Conservation (phyloP, 2,888 invertebrate genomes). For the Melikaiella ostensackeni region DNA sequence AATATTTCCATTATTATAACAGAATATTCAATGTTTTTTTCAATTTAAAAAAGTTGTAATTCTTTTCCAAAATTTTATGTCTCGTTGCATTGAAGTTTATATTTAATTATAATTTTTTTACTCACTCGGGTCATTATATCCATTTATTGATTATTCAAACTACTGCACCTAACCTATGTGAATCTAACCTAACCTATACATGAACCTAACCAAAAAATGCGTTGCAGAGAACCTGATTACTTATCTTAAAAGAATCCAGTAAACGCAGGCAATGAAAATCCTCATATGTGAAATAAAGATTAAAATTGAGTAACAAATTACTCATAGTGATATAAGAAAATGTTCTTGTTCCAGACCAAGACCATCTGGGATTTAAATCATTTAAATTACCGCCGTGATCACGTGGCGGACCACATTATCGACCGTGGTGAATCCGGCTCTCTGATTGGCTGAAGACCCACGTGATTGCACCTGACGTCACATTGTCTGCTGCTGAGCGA, state of each 20-base stretch:
- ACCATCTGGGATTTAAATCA: constrained; percentile 47
- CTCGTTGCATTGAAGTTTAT: too few species aligned
- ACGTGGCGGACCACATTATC: constrained; percentile 56
- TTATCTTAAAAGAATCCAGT: neutral
- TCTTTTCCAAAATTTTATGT: too few species aligned
- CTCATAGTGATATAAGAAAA: neutral
- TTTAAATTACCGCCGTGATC: constrained; percentile 58
- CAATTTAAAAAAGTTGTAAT: too few species aligned
- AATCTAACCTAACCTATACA: neutral
- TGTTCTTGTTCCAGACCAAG: constrained; percentile 54
- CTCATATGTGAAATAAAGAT: neutral
- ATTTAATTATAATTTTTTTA: too few species aligned
- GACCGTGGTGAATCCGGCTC: constrained; percentile 49
- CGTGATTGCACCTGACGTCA: constrained; percentile 60
- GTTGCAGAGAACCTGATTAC: neutral
- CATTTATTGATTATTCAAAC: too few species aligned
- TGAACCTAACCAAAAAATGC: neutral
- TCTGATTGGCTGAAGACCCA: constrained; percentile 60
- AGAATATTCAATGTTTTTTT: too few species aligned
- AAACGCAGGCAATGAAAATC: neutral
- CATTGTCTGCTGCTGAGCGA: constrained; percentile 47
- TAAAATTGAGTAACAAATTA: neutral
- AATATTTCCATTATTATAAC: too few species aligned
- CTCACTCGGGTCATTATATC: too few species aligned
- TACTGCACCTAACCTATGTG: too few species aligned